Evolutionary conservation across 2,888 invertebrate genomes (phyloP), one percentile per base, ranked within the genome.

Genomic region (Deilephila porcellus): DNA sequence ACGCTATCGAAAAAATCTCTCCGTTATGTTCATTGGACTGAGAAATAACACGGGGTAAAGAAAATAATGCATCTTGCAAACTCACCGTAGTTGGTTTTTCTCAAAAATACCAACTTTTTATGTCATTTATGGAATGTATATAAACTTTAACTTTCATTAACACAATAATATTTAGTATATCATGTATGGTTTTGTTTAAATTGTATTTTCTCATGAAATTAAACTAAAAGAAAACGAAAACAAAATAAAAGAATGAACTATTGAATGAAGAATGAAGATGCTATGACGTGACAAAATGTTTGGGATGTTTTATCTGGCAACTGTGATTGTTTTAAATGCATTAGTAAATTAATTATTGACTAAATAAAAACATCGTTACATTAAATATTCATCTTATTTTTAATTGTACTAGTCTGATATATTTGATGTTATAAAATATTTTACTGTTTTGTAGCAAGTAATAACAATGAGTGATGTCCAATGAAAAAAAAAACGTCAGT

Each of bases 1-100:
- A 67, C 6, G 17, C 20, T n/a, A 34, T 20, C 20, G 34, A 71
- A 60, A 70, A 72, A 79, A 78, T 78, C 78, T 78, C 79, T 78
- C 79, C 45, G 62, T 71, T 60, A 73, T 76, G 76, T 64, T 78
- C 80, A 80, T 72, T 76, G 78, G 74, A 77, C 78, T 80, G 80
- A 74, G 74, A 76, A 79, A 59, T 62, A 71, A 73, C 63, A 73
- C 25, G 71, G 34, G 20, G 20, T 34, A 45, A 63, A 25, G 29
- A 32, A 63, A 56, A 72, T n/a, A 52, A 4, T 67, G 59, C 67
- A 8, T 56, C 34, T 67, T 25, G 29, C 25, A 19, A 67, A 73
- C 72, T 73, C 37, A 73, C 72, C 67, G 56, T 67, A 45, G 34
- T 17, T 37, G n/a, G 1, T n/a, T n/a, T 37, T 45, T 14, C 20